Evolutionary conservation across 2,888 invertebrate species (phyloP), one percentile per base, ranked within the genome.

Genomic region (Drosophila suboccidentalis): DNA sequence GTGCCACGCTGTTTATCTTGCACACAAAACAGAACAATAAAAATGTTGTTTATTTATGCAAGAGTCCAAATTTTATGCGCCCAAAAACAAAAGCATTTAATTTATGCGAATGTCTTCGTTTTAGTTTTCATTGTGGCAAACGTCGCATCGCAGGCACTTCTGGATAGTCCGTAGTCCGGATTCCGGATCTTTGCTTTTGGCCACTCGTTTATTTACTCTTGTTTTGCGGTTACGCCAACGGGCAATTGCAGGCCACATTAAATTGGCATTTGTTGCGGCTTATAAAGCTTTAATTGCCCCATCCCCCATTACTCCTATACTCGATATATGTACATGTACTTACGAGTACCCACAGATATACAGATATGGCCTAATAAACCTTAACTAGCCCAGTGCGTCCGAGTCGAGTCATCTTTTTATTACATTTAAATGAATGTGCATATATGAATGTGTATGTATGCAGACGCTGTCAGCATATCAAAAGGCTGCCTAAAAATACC

Each of bases 1-100:
- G 43, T 39, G 51, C 49, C 55, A 55, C 46, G 69, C 44, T 73
- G 78, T 75, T 75, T 68, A 69, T 78, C 49, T 73, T 74, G 58
- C 67, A 47, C 71, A 51, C 70, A 86, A 86, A 75, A 75, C 81
- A 65, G 80, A 85, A 73, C 78, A 65, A 89, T 78, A 71, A 82
- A 80, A 80, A 13, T 54, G 34, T 29, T 83, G 81, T 87, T 84
- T 89, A 80, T 86, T 83, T 83, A 80, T 66, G 67, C 68, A 64
- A 59, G 58, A 17, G 54, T 66, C 63, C 59, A 83, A 85, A 64
- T 87, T 83, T 78, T 70, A 87, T 83, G 69, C 66, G 75, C 53
- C 77, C 64, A 60, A 71, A 38, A 13, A 36, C 26, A 29, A 29
- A 65, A 71, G 63, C 66, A 64, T 47, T 36, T 76, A 76, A 87